phyloP scores from a whole-genome alignment of 2,797 vertebrate species.

The Danio jaintianensis region DNA sequence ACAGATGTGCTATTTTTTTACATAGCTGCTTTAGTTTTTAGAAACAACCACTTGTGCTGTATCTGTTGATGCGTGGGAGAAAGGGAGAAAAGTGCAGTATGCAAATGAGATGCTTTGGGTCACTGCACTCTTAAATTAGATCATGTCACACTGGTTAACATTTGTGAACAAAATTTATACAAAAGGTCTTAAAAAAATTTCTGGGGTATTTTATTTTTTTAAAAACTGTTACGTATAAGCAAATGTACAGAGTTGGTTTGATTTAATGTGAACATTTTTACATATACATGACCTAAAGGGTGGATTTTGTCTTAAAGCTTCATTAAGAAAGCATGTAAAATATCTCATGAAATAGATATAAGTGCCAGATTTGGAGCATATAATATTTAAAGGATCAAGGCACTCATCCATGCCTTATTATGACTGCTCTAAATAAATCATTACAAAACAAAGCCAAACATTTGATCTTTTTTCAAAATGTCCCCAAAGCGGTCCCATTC shows the following conservation, averaged over 20 bases:
- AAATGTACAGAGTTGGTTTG: not conserved
- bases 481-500: too few species aligned
- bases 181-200: too few species aligned
- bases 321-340: not conserved
- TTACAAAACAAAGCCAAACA: not conserved
- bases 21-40: not conserved
- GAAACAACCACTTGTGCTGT: not conserved
- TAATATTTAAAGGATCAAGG: not conserved
- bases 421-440: not conserved
- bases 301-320: not conserved
- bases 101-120: conserved; percentile 32
- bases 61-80: not conserved
- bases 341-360: not conserved
- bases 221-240: too few species aligned
- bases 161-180: not conserved
- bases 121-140: not conserved
- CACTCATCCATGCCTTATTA: not conserved
- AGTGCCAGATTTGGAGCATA: not conserved
- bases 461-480: too few species aligned
- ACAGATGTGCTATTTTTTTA: not conserved
- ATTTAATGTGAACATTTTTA: not conserved
- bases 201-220: not conserved
- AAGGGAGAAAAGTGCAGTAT: conserved; percentile 13
- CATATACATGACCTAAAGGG: too few species aligned
- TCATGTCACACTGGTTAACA: not conserved